These are phyloP conservation scores for Alligator mississippiensis DNA, from an alignment of 2,113 vertebrate genomes.

Conservation along the genomic window DNA sequence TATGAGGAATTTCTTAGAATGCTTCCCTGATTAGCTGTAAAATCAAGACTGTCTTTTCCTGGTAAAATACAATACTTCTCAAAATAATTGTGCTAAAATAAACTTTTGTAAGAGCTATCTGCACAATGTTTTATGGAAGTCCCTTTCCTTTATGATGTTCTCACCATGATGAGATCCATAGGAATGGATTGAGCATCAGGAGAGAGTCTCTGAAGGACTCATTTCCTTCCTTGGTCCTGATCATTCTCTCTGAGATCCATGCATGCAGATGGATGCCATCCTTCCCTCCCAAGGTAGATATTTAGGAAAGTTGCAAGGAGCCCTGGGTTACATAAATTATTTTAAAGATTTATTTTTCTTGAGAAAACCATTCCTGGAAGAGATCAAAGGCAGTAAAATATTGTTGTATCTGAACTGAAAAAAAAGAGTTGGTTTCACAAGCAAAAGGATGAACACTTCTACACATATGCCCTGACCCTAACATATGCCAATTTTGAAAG, in stretches of 20 bases:
- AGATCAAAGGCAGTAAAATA: fast-evolving
- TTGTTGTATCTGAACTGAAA: fast-evolving
- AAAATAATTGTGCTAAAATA: background rate
- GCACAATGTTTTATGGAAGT: background rate
- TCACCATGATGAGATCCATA: background rate
- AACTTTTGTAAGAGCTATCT: fast-evolving
- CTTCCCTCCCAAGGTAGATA: background rate
- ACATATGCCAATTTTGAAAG: no score
- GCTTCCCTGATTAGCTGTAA: background rate
- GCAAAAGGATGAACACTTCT: background rate
- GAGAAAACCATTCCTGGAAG: background rate
- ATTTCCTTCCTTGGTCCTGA: background rate
- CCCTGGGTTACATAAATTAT: background rate
- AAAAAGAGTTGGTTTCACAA: background rate
- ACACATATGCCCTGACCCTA: background rate
- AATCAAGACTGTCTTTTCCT: background rate
- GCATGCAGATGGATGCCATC: background rate
- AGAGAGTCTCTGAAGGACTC: background rate
- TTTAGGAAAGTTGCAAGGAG: background rate
- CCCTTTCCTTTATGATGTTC: background rate
- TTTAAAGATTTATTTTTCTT: background rate
- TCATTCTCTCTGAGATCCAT: background rate
- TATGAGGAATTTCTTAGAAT: background rate
- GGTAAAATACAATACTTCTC: background rate
- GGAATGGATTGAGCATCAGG: background rate